A percentile compares a stretch with the other conserved stretches of the same genome.
These are phyloP conservation scores for Pelvicachromis taeniatus DNA, from an alignment of 2,113 vertebrate genomes.

Conservation along the genomic window DNA sequence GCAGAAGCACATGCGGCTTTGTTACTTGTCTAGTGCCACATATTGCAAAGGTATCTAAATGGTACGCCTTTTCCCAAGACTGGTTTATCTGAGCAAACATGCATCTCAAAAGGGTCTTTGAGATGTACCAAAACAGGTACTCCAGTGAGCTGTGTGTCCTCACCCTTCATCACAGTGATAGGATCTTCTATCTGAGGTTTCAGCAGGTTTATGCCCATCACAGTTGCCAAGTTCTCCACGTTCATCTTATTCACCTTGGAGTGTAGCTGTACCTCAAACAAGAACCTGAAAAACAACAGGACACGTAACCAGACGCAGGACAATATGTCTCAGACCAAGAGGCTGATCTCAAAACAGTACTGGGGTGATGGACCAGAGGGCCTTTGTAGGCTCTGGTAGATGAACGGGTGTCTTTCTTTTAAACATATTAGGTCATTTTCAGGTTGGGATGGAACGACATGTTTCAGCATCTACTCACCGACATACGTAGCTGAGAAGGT, in stretches of 20 bases:
- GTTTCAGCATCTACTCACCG: slow-evolving; percentile 71
- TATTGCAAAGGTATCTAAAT: not conserved
- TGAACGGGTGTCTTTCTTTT: not conserved
- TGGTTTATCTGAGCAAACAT: not conserved
- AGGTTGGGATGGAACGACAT: not conserved
- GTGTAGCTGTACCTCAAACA: slow-evolving; percentile 87
- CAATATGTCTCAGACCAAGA: accelerated
- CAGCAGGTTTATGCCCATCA: slow-evolving; percentile 95
- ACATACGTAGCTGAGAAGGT: slow-evolving; percentile 92
- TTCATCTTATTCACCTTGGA: slow-evolving; percentile 93
- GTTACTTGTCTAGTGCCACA: not conserved
- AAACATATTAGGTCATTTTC: accelerated
- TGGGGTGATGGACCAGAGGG: not conserved
- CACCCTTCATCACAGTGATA: slow-evolving; percentile 91
- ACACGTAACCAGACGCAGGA: not conserved
- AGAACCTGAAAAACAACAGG: slow-evolving; percentile 76
- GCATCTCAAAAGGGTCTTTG: not conserved
- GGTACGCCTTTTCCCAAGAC: not conserved
- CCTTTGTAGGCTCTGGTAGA: not conserved
- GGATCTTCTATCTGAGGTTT: slow-evolving; percentile 90
- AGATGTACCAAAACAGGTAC: not conserved
- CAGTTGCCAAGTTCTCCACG: slow-evolving; percentile 94
- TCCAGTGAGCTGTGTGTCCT: not conserved
- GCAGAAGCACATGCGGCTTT: not conserved
- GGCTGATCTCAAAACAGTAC: not conserved